A percentile compares a stretch with the other conserved stretches of the same genome.
These are phyloP conservation scores for Trialeurodes vaporariorum DNA, from an alignment of 1,140 invertebrate species.

Conservation along the genomic window DNA sequence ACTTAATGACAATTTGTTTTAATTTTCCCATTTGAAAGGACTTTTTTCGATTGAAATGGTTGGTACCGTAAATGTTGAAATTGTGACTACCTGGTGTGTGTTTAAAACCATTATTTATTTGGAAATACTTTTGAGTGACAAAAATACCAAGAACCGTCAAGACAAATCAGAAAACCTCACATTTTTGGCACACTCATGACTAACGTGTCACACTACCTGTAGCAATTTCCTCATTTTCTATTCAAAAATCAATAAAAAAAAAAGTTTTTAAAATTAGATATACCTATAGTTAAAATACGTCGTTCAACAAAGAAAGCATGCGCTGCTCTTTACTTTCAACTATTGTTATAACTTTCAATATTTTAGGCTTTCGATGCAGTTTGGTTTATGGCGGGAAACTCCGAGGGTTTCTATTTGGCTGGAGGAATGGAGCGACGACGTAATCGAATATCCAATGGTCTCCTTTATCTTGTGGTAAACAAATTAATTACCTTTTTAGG, in stretches of 20 bases:
- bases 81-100: too few relatives aligned
- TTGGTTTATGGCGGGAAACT: constrained; percentile 42
- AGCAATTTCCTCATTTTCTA: not conserved
- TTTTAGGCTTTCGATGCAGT: constrained; percentile 47
- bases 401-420: constrained; percentile 40
- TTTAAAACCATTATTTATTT: too few relatives aligned
- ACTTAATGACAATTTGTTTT: too few relatives aligned
- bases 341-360: not conserved
- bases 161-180: too few relatives aligned
- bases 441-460: constrained; percentile 40
- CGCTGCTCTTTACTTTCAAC: not conserved
- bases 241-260: not conserved
- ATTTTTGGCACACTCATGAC: not conserved
- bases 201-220: not conserved
- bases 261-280: not conserved
- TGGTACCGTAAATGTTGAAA: too few relatives aligned
- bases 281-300: not conserved
- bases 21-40: too few relatives aligned
- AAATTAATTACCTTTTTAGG: too few relatives aligned
- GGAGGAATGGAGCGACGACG: constrained; percentile 41
- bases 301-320: not conserved
- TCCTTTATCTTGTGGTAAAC: constrained; percentile 42
- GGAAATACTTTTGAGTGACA: too few relatives aligned
- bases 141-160: too few relatives aligned
- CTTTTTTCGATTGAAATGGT: too few relatives aligned